Percentiles rank a stretch among this genome's conserved stretches.
phyloP scores from a whole-genome alignment of 2,888 invertebrate genomes.

The Stegophylla sp. region DNA sequence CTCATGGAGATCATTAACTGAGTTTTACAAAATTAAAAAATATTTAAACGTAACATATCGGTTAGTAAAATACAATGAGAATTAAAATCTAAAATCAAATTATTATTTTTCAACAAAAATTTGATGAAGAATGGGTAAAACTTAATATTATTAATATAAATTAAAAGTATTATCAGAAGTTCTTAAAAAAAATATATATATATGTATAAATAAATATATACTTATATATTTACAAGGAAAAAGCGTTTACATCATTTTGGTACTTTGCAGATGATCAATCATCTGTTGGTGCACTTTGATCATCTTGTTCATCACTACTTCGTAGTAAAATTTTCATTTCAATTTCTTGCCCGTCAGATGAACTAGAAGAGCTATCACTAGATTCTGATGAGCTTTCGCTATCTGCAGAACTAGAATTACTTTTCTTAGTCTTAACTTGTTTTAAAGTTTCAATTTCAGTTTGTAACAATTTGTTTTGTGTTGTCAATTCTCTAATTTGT shows the following conservation, averaged over 20 bases:
- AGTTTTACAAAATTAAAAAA: conserved; percentile 46
- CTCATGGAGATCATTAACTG: conserved; percentile 47
- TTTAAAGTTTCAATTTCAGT: conserved; percentile 46
- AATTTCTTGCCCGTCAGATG: conserved; percentile 50
- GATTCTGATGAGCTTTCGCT: conserved; percentile 53
- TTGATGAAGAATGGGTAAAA: conserved; percentile 41
- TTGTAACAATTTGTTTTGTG: conserved; percentile 43
- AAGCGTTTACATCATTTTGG: conserved; percentile 52
- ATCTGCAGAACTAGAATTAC: conserved; percentile 39
- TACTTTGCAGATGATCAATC: conserved; percentile 40
- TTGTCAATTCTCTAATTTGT: conserved; percentile 45
- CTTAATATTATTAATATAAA: conserved; percentile 53
- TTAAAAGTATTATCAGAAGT: conserved; percentile 41
- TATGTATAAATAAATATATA: conserved; percentile 50
- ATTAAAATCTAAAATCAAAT: conserved; percentile 21
- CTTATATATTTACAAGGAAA: conserved; percentile 57
- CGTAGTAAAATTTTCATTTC: conserved; percentile 47
- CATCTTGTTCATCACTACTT: conserved; percentile 34
- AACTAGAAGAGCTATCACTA: conserved; percentile 55
- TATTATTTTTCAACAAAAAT: conserved; percentile 18
- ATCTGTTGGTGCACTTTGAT: conserved; percentile 15
- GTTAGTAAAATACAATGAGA: conserved; percentile 51
- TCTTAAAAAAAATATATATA: conserved; percentile 39
- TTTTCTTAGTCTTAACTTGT: conserved; percentile 14
- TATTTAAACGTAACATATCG: conserved; percentile 11